Base-by-base conservation (phyloP, 2,113 vertebrate species). In the Gymnorhina tibicen region DNA sequence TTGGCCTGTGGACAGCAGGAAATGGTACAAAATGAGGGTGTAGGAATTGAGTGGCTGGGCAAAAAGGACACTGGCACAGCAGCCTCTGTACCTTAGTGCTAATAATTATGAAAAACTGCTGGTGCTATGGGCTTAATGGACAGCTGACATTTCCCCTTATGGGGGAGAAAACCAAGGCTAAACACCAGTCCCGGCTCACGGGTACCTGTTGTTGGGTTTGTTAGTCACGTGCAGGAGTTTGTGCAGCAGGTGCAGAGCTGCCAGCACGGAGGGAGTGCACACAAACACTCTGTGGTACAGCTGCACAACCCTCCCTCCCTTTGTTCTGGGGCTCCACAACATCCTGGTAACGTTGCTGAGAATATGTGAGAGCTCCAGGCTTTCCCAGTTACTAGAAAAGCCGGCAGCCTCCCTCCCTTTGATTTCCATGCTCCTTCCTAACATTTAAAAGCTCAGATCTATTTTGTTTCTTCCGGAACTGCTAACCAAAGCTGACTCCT, bases 401-500 rank as follows among this genome's bases (percentile, higher is more conserved):
- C 83, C 83, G 0, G 4, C 27, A 18, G 83, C 23, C 78, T 88
- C 67, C 82, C 68, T 88, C 39, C 79, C 56, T 70, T 83, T 80
- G 42, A 87, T 86, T 84, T 80, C 90, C 59, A 67, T 12, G 0
- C 83, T 93, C 76, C 87, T 87, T 95, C 67, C 70, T 59, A 85
- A 49, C 85, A 67, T 76, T 86, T 67, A 81, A 86, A 80, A 81
- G 82, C 92, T 96, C 82, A 49, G 37, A 86, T 90, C 82, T 94
- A 91, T 92, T 93, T 96, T 84, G 69, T 91, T 95, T 95, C 95
- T 94, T 96, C 90, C 55, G 49, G 88, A 91, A 78, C 37, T 74
- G 95, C 96, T 86, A 96, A 92, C 39, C 76, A 68, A 81, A 86
- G 92, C 90, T 72, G 88, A 86, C 92, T 95, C 90, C 85, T 97